phyloP scores from a whole-genome alignment of 2,888 invertebrate genomes.

The Sceliomorpha sp. region DNA sequence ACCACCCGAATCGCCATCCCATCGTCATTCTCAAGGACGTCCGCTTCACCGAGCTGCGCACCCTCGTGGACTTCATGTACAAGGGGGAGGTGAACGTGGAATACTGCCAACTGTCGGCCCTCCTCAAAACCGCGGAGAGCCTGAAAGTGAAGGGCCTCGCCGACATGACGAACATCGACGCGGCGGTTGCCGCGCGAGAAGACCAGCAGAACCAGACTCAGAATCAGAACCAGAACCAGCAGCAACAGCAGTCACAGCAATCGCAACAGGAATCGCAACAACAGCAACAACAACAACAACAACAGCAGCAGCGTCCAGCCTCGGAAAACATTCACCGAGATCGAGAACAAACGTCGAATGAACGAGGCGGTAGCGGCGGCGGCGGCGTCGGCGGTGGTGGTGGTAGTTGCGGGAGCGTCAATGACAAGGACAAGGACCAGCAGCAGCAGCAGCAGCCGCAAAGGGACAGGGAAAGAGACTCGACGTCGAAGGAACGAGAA shows the following conservation, averaged over 20 bases:
- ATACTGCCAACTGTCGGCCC: constrained; percentile 94
- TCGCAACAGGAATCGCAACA: constrained; percentile 82
- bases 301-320: constrained; percentile 63
- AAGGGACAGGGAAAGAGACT: constrained; percentile 51
- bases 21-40: constrained; percentile 98
- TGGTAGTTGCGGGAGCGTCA: constrained; percentile 57
- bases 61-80: constrained; percentile 97
- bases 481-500: constrained; percentile 58
- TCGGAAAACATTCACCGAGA: constrained; percentile 66
- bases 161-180: constrained; percentile 93
- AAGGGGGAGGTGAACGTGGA: constrained; percentile 97
- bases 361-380: too few relatives aligned
- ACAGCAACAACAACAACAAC: constrained; percentile 80
- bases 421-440: constrained; percentile 62
- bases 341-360: constrained; percentile 49
- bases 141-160: constrained; percentile 95
- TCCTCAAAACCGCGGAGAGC: constrained; percentile 95
- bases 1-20: constrained; percentile 95
- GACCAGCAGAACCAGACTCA: too few relatives aligned
- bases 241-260: constrained; percentile 70
- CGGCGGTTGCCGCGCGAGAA: constrained; percentile 81
- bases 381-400: constrained; percentile 66
- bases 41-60: constrained; percentile 92
- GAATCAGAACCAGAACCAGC: too few relatives aligned
- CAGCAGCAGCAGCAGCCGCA: constrained; percentile 59